Evolutionary conservation across 2,888 invertebrate genomes (phyloP).

Genomic region (Polia nebulosa): DNA sequence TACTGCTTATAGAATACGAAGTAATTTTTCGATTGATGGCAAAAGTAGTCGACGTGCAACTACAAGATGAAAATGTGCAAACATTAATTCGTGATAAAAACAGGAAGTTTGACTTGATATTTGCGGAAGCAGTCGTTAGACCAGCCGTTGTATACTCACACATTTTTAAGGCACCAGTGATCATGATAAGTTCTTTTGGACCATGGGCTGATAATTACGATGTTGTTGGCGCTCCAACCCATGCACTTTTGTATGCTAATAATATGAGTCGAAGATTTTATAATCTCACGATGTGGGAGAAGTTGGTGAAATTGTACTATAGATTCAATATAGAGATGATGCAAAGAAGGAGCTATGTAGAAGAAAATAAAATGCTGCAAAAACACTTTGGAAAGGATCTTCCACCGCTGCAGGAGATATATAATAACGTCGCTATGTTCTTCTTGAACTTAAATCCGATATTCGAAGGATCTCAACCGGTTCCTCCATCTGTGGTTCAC

Average conservation of each 20-base stretch:
- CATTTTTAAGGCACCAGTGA: not conserved
- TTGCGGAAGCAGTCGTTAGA: not conserved
- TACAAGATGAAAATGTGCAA: not conserved
- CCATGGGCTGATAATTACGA: conserved; percentile 23
- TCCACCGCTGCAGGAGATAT: conserved; percentile 8
- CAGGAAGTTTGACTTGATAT: not conserved
- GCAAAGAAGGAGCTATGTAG: conserved; percentile 4
- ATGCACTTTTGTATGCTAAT: conserved; percentile 12
- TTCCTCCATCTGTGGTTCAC: conserved; percentile 31
- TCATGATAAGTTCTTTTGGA: conserved; percentile 9
- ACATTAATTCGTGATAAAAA: not conserved
- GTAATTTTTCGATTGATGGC: not conserved
- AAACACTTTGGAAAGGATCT: conserved; percentile 22
- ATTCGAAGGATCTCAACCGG: conserved; percentile 27
- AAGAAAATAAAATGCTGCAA: conserved; percentile 21
- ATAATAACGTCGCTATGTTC: conserved; percentile 33
- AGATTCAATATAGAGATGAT: not conserved
- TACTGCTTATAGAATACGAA: not conserved
- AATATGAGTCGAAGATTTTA: conserved; percentile 18
- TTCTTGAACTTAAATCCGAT: conserved; percentile 23
- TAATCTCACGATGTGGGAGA: conserved; percentile 24
- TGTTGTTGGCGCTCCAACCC: conserved; percentile 13
- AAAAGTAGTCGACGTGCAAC: not conserved
- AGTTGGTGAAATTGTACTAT: conserved; percentile 18
- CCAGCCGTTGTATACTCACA: not conserved